phyloP scores from a whole-genome alignment of 2,113 vertebrate species.

The Machaerirhynchus nigripectus region DNA sequence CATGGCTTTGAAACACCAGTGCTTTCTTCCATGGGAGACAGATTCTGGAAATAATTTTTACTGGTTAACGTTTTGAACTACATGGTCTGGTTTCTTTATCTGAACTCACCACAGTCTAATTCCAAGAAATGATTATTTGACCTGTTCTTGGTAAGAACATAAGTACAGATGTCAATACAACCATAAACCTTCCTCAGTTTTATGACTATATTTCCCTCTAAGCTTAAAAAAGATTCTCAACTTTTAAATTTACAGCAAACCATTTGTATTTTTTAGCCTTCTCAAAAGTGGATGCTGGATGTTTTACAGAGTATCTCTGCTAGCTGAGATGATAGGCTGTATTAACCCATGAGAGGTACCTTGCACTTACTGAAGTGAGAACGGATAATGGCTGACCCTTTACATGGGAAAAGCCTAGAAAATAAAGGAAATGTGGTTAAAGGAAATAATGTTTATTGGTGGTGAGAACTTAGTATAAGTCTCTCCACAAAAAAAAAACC shows the following conservation, averaged over 20 bases:
- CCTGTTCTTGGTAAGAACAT: constrained; percentile 25
- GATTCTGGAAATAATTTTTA: constrained; percentile 51
- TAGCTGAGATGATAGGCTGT: not conserved
- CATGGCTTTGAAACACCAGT: not conserved
- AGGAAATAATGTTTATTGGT: not conserved
- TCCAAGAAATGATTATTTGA: constrained; percentile 51
- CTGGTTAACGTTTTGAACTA: constrained; percentile 45
- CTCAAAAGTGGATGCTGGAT: not conserved
- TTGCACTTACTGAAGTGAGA: not conserved
- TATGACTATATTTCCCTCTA: not conserved
- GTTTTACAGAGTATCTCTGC: not conserved
- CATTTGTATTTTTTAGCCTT: not conserved
- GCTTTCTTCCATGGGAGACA: not conserved
- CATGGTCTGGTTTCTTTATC: constrained; percentile 57
- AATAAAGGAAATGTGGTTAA: not conserved
- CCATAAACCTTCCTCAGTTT: not conserved
- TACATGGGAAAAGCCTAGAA: not conserved
- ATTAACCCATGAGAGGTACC: not conserved
- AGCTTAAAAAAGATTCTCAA: not conserved
- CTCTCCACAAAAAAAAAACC: fast-evolving
- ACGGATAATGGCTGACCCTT: not conserved
- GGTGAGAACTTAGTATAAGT: not conserved
- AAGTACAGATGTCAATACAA: constrained; percentile 21
- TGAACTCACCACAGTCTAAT: constrained; percentile 36
- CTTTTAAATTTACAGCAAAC: not conserved